phyloP scores from a whole-genome alignment of 2,888 invertebrate genomes.

The Agapostemon virescens region DNA sequence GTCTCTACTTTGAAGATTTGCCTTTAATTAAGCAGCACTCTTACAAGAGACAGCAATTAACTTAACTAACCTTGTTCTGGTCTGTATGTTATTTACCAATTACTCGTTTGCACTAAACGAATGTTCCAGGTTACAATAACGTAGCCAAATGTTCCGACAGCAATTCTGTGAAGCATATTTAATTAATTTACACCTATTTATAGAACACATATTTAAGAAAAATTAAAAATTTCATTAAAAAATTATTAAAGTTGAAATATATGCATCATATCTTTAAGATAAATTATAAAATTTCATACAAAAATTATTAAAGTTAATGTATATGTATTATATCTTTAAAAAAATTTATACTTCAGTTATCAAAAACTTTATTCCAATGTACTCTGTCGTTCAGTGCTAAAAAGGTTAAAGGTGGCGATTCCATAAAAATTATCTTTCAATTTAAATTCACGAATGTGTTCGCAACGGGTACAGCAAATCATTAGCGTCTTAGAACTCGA shows the following conservation, averaged over 20 bases:
- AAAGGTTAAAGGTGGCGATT: too few relatives aligned
- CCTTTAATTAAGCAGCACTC: neutral
- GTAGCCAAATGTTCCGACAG: neutral
- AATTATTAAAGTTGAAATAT: too few relatives aligned
- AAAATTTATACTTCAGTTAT: too few relatives aligned
- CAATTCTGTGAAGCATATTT: neutral
- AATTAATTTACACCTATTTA: neutral
- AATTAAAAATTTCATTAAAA: too few relatives aligned
- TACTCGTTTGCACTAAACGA: neutral
- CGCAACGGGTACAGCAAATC: neutral
- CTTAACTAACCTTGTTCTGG: neutral
- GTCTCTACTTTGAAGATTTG: neutral
- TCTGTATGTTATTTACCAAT: constrained; percentile 1
- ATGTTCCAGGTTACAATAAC: neutral
- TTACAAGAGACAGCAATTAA: neutral
- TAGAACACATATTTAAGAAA: too few relatives aligned
- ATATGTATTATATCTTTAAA: too few relatives aligned
- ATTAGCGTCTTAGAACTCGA: neutral
- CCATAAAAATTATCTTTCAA: neutral
- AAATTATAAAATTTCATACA: too few relatives aligned
- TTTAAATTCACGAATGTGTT: neutral
- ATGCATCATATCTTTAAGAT: too few relatives aligned
- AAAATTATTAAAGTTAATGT: too few relatives aligned
- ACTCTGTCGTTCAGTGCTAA: too few relatives aligned
- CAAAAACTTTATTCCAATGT: too few relatives aligned